These are phyloP conservation scores for Blastobasis lacticolella DNA, from an alignment of 2,888 invertebrate species.

Conservation along the genomic window DNA sequence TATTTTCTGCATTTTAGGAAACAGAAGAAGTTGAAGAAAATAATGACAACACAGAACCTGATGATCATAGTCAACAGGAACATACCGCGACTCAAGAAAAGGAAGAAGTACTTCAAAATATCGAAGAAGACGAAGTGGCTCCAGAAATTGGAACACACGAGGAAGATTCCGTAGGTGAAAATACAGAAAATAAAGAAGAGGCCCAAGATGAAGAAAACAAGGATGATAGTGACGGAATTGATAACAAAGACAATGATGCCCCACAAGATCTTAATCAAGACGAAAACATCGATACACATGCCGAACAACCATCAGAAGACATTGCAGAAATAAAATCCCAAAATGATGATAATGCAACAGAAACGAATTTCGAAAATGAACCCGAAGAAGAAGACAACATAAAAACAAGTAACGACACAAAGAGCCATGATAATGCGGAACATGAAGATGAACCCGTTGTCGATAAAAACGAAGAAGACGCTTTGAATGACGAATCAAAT, in stretches of 20 bases:
- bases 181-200: constrained; percentile 9
- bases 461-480: constrained; percentile 13
- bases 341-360: constrained; percentile 1
- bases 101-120: constrained; percentile 5
- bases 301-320: not conserved
- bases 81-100: constrained; percentile 9
- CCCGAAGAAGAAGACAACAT: not conserved
- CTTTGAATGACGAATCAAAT: constrained; percentile 11
- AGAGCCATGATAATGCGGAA: constrained; percentile 5
- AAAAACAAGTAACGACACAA: not conserved
- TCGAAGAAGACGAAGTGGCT: constrained; percentile 8
- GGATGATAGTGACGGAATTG: constrained; percentile 15
- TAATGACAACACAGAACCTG: constrained; percentile 4
- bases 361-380: not conserved
- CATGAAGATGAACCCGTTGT: constrained; percentile 10
- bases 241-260: constrained; percentile 15
- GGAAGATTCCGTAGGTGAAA: constrained; percentile 13
- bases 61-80: constrained; percentile 2
- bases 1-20: constrained; percentile 58
- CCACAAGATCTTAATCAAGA: constrained; percentile 3
- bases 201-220: constrained; percentile 8
- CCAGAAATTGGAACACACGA: constrained; percentile 14
- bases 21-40: constrained; percentile 27
- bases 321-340: constrained; percentile 5
- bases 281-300: constrained; percentile 6